phyloP scores from a whole-genome alignment of 2,797 vertebrate genomes.

The Amphiprion clarkii region DNA sequence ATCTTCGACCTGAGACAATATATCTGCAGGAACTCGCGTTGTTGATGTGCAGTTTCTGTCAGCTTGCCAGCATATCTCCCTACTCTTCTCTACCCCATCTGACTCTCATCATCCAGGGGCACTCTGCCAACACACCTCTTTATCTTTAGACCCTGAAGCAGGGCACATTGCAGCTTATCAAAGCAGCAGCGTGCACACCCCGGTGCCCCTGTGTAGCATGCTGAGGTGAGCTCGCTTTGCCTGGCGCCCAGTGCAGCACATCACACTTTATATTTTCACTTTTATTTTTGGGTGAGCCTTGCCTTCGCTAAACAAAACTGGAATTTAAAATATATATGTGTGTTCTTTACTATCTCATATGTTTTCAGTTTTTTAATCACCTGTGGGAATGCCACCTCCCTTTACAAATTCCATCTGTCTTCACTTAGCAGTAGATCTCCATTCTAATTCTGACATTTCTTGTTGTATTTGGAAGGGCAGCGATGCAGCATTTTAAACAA shows the following conservation, averaged over 20 bases:
- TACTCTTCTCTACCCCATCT: slow-evolving; percentile 24
- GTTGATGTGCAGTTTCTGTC: slow-evolving; percentile 30
- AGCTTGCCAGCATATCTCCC: slow-evolving; percentile 44
- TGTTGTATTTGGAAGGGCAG: slow-evolving; percentile 13
- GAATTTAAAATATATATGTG: too few relatives aligned
- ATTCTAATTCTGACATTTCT: slow-evolving; percentile 38
- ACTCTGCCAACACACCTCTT: slow-evolving; percentile 55
- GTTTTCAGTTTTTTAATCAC: slow-evolving; percentile 38
- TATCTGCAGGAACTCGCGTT: slow-evolving; percentile 13
- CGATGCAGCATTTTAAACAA: slow-evolving; percentile 38
- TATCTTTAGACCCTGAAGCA: slow-evolving; percentile 66
- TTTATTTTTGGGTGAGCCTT: not conserved
- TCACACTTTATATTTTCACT: slow-evolving; percentile 3
- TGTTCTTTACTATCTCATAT: slow-evolving; percentile 1
- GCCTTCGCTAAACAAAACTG: not conserved
- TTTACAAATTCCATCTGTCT: slow-evolving; percentile 40
- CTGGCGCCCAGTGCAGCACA: slow-evolving; percentile 18
- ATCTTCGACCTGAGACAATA: slow-evolving; percentile 4
- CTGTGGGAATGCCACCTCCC: slow-evolving; percentile 31
- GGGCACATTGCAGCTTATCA: slow-evolving; percentile 58
- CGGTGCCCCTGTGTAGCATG: slow-evolving; percentile 12
- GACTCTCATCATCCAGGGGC: slow-evolving; percentile 41
- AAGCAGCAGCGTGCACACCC: slow-evolving; percentile 42
- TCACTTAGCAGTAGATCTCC: slow-evolving; percentile 46
- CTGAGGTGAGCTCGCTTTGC: slow-evolving; percentile 26